phyloP scores from a whole-genome alignment of 2,113 vertebrate species.

The Malurus melanocephalus region DNA sequence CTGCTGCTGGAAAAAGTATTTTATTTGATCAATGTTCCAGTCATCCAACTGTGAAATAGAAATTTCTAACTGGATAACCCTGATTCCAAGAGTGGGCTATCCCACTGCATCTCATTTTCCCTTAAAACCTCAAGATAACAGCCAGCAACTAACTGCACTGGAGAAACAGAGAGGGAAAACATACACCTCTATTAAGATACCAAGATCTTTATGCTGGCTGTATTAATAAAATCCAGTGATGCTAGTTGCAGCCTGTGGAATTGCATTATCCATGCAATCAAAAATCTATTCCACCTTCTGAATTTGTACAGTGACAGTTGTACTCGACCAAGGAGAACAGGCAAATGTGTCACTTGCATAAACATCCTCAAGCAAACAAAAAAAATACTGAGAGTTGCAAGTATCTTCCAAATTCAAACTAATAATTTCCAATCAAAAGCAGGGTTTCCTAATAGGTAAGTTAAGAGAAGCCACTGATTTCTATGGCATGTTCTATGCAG shows the following conservation, averaged over 20 bases:
- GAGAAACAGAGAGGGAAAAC: neutral
- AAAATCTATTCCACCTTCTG: neutral
- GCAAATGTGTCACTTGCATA: neutral
- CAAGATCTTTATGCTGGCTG: neutral
- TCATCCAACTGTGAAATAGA: constrained; percentile 34
- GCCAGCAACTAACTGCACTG: neutral
- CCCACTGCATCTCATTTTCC: neutral
- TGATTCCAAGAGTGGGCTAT: neutral
- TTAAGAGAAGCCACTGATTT: neutral
- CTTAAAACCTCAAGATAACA: neutral
- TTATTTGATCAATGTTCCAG: constrained; percentile 15
- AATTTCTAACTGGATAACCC: constrained; percentile 21
- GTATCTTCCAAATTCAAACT: neutral
- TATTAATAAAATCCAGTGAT: neutral
- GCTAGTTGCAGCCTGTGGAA: neutral
- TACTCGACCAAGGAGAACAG: neutral
- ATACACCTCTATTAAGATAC: neutral
- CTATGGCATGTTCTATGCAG: neutral
- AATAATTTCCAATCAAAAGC: neutral
- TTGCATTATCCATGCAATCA: neutral
- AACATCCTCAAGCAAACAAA: neutral
- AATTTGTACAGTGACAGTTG: neutral
- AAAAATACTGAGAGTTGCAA: neutral
- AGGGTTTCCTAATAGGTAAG: neutral
- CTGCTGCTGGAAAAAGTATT: constrained; percentile 11